Evolutionary conservation across 2,113 vertebrate genomes (phyloP).

Genomic region (Rostratula benghalensis): DNA sequence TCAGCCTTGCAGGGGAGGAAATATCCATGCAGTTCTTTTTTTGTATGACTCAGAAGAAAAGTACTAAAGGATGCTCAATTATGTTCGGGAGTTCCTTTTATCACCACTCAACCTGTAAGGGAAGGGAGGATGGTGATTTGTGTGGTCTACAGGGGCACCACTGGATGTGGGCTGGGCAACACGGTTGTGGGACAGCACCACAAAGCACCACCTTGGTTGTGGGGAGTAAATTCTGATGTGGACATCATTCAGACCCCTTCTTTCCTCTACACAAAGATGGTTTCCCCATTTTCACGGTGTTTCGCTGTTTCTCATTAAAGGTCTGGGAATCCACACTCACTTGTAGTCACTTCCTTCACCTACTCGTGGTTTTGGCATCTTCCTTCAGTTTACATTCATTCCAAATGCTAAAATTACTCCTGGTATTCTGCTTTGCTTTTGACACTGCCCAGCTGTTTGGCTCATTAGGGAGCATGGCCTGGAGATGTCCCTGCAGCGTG

Average conservation of each 20-base stretch:
- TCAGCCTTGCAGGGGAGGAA: conserved; percentile 9
- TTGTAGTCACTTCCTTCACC: neutral
- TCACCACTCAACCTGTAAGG: neutral
- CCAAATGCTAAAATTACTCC: neutral
- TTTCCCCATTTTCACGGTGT: neutral
- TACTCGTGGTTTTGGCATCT: fast-evolving
- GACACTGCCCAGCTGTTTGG: neutral
- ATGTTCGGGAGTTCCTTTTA: conserved; percentile 10
- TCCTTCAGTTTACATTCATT: neutral
- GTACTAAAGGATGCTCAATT: neutral
- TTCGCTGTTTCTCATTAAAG: neutral
- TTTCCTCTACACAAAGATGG: neutral
- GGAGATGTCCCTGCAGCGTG: neutral
- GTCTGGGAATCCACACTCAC: neutral
- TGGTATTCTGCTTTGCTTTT: neutral
- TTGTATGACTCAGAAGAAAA: conserved; percentile 43
- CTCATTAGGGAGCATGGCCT: neutral
- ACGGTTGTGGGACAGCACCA: neutral
- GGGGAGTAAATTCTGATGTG: neutral
- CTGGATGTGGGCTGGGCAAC: neutral
- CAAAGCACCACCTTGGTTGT: neutral
- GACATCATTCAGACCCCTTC: neutral
- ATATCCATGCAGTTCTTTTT: neutral
- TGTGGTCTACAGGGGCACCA: neutral
- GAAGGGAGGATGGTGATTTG: neutral